These are phyloP conservation scores for Yasuhikotakia modesta DNA, from an alignment of 2,797 vertebrate genomes.

Conservation along the genomic window DNA sequence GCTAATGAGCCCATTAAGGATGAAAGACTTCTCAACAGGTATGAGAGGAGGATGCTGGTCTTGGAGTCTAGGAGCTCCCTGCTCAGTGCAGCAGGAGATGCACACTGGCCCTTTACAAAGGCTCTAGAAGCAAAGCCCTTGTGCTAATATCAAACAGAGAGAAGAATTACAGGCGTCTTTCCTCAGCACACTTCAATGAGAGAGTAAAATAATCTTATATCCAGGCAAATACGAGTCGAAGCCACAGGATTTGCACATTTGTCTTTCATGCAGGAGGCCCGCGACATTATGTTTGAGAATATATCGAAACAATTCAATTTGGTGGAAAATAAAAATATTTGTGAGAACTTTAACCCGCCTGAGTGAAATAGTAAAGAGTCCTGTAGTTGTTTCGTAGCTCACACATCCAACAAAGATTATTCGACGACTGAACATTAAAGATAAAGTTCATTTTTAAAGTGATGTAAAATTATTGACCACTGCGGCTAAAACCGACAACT, in stretches of 20 bases:
- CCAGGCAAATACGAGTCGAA: constrained; percentile 44
- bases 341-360: not conserved
- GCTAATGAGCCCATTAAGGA: constrained; percentile 84
- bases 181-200: constrained; percentile 51
- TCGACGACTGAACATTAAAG: not conserved
- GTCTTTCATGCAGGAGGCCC: constrained; percentile 12
- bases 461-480: not conserved
- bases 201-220: constrained; percentile 24
- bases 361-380: not conserved
- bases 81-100: constrained; percentile 75
- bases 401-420: not conserved
- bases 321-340: constrained; percentile 22
- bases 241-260: constrained; percentile 25
- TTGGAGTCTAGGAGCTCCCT: constrained; percentile 72
- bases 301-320: not conserved
- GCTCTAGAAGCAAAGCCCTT: constrained; percentile 76
- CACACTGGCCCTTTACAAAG: constrained; percentile 68
- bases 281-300: not conserved
- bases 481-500: not conserved
- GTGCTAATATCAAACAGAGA: constrained; percentile 68
- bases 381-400: not conserved
- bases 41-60: constrained; percentile 79
- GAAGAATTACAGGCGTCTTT: constrained; percentile 73
- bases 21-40: constrained; percentile 86
- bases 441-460: not conserved